phyloP scores from a whole-genome alignment of 2,888 invertebrate species.

The Drosophila lacicola region DNA sequence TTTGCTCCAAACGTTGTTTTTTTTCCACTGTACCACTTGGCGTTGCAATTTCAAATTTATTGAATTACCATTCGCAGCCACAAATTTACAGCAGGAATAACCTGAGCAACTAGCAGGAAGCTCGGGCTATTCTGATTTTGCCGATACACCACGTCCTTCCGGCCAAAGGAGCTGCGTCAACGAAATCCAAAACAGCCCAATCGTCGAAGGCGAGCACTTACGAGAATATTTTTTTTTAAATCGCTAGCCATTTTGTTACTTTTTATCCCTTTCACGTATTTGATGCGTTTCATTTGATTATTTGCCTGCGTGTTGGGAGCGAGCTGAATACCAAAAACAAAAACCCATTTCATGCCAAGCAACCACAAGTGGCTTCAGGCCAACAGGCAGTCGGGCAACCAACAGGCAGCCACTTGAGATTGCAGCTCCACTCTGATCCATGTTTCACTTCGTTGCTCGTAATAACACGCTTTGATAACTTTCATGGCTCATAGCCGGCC shows the following conservation, averaged over 20 bases:
- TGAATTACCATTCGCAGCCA: slow-evolving; percentile 54
- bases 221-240: slow-evolving; percentile 48
- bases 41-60: slow-evolving; percentile 55
- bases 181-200: slow-evolving; percentile 39
- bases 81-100: slow-evolving; percentile 47
- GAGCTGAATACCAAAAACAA: slow-evolving; percentile 40
- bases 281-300: slow-evolving; percentile 81
- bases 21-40: slow-evolving; percentile 54
- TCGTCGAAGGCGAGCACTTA: slow-evolving; percentile 31
- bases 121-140: slow-evolving; percentile 19
- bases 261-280: slow-evolving; percentile 73
- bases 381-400: slow-evolving; percentile 15
- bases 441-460: slow-evolving; percentile 74
- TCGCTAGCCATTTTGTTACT: slow-evolving; percentile 68
- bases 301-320: slow-evolving; percentile 63
- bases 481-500: slow-evolving; percentile 81
- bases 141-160: slow-evolving; percentile 13
- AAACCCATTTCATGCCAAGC: slow-evolving; percentile 68
- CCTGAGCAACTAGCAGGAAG: slow-evolving; percentile 34
- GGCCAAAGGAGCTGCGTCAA: slow-evolving; percentile 58
- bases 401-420: slow-evolving; percentile 64
- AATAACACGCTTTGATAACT: slow-evolving; percentile 85
- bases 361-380: slow-evolving; percentile 72
- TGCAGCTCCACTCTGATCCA: slow-evolving; percentile 28
- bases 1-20: too few species aligned